Percentiles rank a stretch among this genome's conserved stretches.
Evolutionary conservation across 1,140 invertebrate species (phyloP).

Genomic region (Aphidius gifuensis): DNA sequence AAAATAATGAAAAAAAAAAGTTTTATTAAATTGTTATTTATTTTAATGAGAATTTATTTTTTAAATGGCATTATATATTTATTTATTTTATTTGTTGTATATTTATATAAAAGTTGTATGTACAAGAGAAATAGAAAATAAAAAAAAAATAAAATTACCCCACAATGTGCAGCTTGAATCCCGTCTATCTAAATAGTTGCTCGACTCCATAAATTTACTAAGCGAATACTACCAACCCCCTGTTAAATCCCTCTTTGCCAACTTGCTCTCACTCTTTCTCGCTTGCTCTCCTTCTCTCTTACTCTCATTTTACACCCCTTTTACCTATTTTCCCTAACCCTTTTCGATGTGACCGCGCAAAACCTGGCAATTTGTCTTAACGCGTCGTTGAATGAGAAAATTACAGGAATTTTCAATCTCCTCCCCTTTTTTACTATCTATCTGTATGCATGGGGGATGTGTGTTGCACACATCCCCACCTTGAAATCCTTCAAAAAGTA

Average conservation of each 20-base stretch:
- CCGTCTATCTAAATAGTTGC: slow-evolving; percentile 41
- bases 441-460: no score
- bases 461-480: no score
- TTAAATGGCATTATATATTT: no score
- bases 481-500: no score
- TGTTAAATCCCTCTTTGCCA: not conserved
- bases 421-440: not conserved
- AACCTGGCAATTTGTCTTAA: slow-evolving; percentile 24
- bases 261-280: no score
- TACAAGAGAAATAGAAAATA: slow-evolving; percentile 8
- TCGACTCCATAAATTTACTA: slow-evolving; percentile 38
- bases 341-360: slow-evolving; percentile 16
- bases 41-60: no score
- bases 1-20: no score
- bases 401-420: slow-evolving; percentile 20
- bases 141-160: slow-evolving; percentile 21
- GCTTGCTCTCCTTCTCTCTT: slow-evolving; percentile 3
- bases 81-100: no score
- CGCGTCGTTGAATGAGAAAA: slow-evolving; percentile 23
- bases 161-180: slow-evolving; percentile 22
- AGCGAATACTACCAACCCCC: slow-evolving; percentile 20
- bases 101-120: no score
- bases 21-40: no score
- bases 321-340: slow-evolving; percentile 15
- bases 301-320: slow-evolving; percentile 10